A percentile compares a stretch with the other conserved stretches of the same genome.
These are phyloP conservation scores for Clarias platycephalus DNA, from an alignment of 2,797 vertebrate species.

Conservation along the genomic window DNA sequence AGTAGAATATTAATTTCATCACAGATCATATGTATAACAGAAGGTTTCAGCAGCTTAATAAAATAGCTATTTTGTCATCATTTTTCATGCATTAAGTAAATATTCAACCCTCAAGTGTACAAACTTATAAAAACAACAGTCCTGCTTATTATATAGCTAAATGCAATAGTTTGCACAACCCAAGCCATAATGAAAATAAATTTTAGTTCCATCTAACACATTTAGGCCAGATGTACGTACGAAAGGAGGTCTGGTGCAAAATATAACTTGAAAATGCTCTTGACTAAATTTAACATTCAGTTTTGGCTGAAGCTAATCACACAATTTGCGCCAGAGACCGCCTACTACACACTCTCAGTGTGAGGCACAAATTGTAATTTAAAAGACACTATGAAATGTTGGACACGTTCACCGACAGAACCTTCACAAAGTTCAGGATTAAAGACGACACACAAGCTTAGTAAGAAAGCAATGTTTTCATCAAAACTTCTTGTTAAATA, in stretches of 20 bases:
- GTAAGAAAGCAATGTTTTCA: neutral
- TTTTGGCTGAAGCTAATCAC: slow-evolving; percentile 19
- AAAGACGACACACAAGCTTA: neutral
- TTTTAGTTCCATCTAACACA: neutral
- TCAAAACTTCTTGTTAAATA: neutral
- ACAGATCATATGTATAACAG: neutral
- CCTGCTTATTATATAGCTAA: neutral
- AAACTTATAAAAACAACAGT: neutral
- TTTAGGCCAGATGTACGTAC: neutral
- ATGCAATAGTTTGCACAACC: neutral
- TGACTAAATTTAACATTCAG: slow-evolving; percentile 6
- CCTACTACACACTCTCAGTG: slow-evolving; percentile 18
- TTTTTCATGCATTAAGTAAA: neutral
- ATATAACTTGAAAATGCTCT: neutral
- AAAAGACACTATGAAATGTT: slow-evolving; percentile 17
- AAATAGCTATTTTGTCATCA: neutral
- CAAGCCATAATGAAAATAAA: neutral
- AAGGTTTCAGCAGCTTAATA: neutral
- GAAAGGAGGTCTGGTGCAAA: neutral
- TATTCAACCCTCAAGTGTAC: neutral
- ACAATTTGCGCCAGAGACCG: neutral
- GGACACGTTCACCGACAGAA: slow-evolving; percentile 2
- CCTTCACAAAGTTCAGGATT: slow-evolving; percentile 3
- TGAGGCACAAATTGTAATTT: slow-evolving; percentile 3
- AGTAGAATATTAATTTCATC: too few species aligned